Evolutionary conservation across 1,140 invertebrate species (phyloP).

Genomic region (Lutraria rhynchaena): DNA sequence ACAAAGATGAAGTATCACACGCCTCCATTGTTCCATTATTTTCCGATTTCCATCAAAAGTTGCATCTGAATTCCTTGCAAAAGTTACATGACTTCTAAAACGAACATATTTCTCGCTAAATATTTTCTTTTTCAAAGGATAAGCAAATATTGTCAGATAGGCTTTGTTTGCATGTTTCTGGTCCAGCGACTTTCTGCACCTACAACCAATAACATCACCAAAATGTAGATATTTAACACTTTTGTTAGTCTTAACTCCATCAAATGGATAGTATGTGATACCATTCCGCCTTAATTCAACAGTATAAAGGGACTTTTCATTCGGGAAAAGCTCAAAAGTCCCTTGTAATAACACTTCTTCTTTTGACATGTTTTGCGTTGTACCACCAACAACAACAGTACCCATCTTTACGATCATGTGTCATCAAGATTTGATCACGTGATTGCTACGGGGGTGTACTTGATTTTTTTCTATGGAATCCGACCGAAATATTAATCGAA

Average conservation of each 20-base stretch:
- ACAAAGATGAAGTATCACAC: constrained; percentile 48
- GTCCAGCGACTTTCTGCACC: constrained; percentile 51
- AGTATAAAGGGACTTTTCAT: constrained; percentile 43
- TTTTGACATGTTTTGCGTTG: constrained; percentile 39
- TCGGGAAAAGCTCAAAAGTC: constrained; percentile 55
- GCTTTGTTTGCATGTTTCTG: constrained; percentile 57
- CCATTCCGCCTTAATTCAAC: constrained; percentile 44
- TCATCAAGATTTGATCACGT: constrained; percentile 42
- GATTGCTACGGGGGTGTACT: constrained; percentile 19
- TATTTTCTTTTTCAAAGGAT: constrained; percentile 55
- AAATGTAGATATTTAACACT: constrained; percentile 56
- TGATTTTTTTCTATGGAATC: constrained; percentile 17
- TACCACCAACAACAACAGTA: constrained; percentile 46
- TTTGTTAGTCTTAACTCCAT: constrained; percentile 41
- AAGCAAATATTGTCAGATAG: constrained; percentile 51
- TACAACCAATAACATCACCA: constrained; percentile 58
- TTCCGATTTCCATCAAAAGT: constrained; percentile 54
- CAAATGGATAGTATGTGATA: constrained; percentile 49
- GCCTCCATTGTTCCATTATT: constrained; percentile 48
- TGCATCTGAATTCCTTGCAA: constrained; percentile 28
- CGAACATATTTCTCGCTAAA: constrained; percentile 49
- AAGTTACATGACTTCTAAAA: constrained; percentile 35
- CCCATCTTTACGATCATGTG: constrained; percentile 56
- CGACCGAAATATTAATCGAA: too few species aligned
- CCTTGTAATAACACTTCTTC: constrained; percentile 49